Evolutionary conservation across 2,113 vertebrate species (phyloP), one percentile per base, ranked within the genome.

Genomic region (Barnardius zonarius): DNA sequence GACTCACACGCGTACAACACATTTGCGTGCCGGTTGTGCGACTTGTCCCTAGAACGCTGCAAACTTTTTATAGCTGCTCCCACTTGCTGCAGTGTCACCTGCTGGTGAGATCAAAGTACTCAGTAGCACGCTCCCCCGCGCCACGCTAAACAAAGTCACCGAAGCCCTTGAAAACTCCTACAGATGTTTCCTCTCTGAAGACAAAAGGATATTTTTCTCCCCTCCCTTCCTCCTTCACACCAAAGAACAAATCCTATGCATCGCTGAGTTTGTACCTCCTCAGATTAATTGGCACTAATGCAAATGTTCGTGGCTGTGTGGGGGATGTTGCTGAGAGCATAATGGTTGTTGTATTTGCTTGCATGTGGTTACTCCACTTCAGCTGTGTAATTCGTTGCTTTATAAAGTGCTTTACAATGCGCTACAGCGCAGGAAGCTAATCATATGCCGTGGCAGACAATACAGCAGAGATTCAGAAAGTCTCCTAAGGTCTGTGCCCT

Each of bases 11-110:
- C 17, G 9, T 78, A 78, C 74, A 88, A 91, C 83, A 23, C 86
- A 49, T 94, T 92, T 85, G 80, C 2, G 52, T 6, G 11, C 76
- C 5, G 63, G 79, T 77, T 93, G 87, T 89, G 85, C 7, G 66
- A 69, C 83, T 78, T 66, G 62, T 93, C 93, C 88, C 85, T 91
- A 62, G 86, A 92, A 95, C 3, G 81, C 93, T 92, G 90, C 95
- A 70, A 72, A 93, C 95, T 95, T 94, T 94, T 95, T 89, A 93
- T 95, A 87, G 94, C 92, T 87, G 90, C 93, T 95, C 92, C 96
- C 96, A 92, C 93, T 97, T 97, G 94, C 96, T 96, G 94, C 95
- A 96, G 95, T 95, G 92, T 95, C 96, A 96, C 96, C 95, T 97
- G 95, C 95, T 84, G 95, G 88, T 59, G 88, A 86, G 84, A 95